Conservation (phyloP, 2,888 invertebrate species). For the Orthosia cruda region DNA sequence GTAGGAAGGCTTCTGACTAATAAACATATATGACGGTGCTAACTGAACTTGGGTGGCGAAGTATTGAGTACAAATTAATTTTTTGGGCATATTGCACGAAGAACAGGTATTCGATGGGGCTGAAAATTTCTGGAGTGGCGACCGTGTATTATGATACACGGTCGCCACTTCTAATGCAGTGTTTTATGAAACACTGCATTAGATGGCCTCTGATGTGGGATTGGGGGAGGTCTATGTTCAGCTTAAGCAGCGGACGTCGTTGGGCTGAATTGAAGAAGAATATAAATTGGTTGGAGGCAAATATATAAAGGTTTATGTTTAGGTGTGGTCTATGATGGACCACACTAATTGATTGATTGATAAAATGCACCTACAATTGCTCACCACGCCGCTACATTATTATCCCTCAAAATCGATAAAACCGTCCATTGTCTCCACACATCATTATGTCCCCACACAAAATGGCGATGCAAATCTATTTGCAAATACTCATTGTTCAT, state of each 20-base stretch:
- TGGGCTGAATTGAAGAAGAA: no score
- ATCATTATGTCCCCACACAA: constrained; percentile 2
- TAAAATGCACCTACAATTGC: background rate
- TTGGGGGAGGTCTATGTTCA: no score
- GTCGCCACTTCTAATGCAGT: no score
- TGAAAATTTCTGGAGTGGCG: no score
- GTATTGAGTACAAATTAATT: background rate
- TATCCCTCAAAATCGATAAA: background rate
- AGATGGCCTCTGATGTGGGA: no score
- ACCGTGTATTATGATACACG: no score
- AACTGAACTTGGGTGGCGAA: background rate
- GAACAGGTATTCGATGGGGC: no score
- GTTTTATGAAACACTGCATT: no score
- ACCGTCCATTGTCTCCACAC: background rate
- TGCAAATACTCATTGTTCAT: background rate
- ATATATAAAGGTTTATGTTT: background rate
- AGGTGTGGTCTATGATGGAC: background rate
- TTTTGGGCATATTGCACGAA: no score
- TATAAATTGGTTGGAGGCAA: no score
- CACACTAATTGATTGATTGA: background rate
- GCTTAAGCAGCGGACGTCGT: no score
- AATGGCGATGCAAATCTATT: background rate
- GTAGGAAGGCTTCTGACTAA: background rate
- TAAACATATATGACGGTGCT: background rate
- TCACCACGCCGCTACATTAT: background rate